Evolutionary conservation across 2,888 invertebrate species (phyloP).

Genomic region (Disparrhopalites patrizii): DNA sequence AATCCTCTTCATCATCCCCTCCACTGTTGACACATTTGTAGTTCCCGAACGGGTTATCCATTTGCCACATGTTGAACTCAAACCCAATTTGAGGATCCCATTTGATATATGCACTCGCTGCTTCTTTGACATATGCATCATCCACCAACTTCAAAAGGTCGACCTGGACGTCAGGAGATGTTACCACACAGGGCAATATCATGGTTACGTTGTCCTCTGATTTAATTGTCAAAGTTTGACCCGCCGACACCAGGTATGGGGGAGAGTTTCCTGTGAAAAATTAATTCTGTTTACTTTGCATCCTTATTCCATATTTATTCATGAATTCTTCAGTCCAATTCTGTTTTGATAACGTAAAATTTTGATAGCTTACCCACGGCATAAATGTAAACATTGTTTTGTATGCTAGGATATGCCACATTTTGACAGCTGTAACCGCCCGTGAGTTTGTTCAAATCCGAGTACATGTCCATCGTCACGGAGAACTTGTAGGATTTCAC

Average conservation of each 20-base stretch:
- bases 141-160: slow-evolving; percentile 33
- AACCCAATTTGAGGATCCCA: slow-evolving; percentile 42
- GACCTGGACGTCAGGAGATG: slow-evolving; percentile 36
- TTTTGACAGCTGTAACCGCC: slow-evolving; percentile 45
- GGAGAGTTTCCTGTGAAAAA: slow-evolving; percentile 24
- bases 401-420: slow-evolving; percentile 26
- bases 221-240: slow-evolving; percentile 37
- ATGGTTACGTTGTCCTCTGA: slow-evolving; percentile 34
- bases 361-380: slow-evolving; percentile 37
- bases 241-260: slow-evolving; percentile 39
- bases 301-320: too few species aligned
- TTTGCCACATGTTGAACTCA: slow-evolving; percentile 34
- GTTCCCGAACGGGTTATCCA: slow-evolving; percentile 34
- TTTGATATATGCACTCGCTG: slow-evolving; percentile 33
- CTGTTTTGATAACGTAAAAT: not conserved
- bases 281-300: not conserved
- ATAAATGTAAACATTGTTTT: slow-evolving; percentile 42
- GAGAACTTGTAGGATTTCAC: slow-evolving; percentile 36
- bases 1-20: slow-evolving; percentile 34
- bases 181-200: slow-evolving; percentile 42
- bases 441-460: slow-evolving; percentile 28
- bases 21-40: slow-evolving; percentile 41
- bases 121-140: slow-evolving; percentile 1
- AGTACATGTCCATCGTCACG: slow-evolving; percentile 30
- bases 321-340: not conserved